These are phyloP conservation scores for Bombycilla garrulus DNA, from an alignment of 2,113 vertebrate species.

Conservation along the genomic window DNA sequence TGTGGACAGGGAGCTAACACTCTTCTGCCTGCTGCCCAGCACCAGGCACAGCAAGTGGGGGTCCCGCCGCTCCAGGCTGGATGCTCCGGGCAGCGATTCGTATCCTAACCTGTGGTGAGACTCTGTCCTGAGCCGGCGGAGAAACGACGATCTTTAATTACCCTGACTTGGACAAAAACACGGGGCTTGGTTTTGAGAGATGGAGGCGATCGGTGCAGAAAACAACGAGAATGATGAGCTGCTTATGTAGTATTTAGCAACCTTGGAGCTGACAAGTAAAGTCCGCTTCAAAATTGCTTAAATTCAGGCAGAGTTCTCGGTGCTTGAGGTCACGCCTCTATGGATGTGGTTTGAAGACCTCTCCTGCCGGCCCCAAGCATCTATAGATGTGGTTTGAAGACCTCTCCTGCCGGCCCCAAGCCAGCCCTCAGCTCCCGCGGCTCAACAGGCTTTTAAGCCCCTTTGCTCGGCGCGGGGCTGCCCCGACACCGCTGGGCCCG, in stretches of 20 bases:
- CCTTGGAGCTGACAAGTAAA: no score
- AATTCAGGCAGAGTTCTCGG: neutral
- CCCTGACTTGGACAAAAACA: neutral
- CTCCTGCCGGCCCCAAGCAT: no score
- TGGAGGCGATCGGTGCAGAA: neutral
- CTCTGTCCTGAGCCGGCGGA: rapidly evolving
- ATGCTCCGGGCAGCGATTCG: rapidly evolving
- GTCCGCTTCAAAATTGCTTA: neutral
- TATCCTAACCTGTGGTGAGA: rapidly evolving
- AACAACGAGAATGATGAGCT: neutral
- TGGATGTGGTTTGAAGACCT: rapidly evolving
- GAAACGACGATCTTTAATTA: neutral
- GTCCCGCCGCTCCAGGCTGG: rapidly evolving
- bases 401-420: no score
- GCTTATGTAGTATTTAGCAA: neutral
- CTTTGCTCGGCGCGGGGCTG: rapidly evolving
- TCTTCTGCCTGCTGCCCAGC: rapidly evolving
- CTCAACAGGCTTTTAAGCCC: rapidly evolving
- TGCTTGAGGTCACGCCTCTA: rapidly evolving
- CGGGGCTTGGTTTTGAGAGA: neutral
- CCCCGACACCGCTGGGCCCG: rapidly evolving
- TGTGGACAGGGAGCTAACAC: rapidly evolving
- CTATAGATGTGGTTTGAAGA: rapidly evolving
- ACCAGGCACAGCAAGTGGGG: rapidly evolving
- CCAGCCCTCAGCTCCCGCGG: rapidly evolving